These are phyloP conservation scores for Apodemus agrarius DNA, from an alignment of 2,797 vertebrate genomes.

Conservation along the genomic window DNA sequence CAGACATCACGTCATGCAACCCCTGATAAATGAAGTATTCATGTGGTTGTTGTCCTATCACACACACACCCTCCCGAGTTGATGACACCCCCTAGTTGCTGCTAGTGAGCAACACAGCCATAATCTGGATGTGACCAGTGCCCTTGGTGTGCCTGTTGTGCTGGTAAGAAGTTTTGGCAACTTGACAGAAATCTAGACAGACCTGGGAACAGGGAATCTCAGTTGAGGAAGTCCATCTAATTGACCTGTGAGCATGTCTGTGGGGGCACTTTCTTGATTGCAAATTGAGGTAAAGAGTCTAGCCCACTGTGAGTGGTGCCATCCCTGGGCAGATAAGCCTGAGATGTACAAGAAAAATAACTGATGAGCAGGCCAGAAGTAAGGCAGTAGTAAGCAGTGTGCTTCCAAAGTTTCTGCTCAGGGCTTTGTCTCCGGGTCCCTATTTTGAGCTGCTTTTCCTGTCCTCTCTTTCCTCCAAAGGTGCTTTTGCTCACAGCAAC, in stretches of 20 bases:
- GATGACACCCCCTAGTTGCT: not conserved
- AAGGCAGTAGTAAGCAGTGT: not conserved
- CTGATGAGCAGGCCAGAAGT: not conserved
- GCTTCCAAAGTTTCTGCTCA: not conserved
- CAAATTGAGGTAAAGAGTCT: not conserved
- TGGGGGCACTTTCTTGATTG: not conserved
- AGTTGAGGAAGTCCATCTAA: not conserved
- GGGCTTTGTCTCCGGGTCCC: not conserved
- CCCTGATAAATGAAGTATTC: not conserved
- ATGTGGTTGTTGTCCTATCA: rapidly evolving
- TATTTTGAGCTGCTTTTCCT: not conserved
- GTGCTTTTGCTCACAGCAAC: not conserved
- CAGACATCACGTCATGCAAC: rapidly evolving
- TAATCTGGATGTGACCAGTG: not conserved
- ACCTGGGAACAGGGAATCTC: not conserved
- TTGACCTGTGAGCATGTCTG: not conserved
- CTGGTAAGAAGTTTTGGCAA: not conserved
- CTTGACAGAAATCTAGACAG: not conserved
- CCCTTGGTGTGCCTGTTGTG: not conserved
- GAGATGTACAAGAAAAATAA: not conserved
- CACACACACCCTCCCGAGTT: too few relatives aligned
- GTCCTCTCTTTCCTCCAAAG: not conserved
- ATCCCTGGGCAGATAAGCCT: not conserved
- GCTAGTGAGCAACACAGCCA: rapidly evolving
- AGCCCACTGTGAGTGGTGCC: not conserved